These are phyloP conservation scores for Spodoptera frugiperda DNA, from an alignment of 1,140 invertebrate species.

Conservation along the genomic window DNA sequence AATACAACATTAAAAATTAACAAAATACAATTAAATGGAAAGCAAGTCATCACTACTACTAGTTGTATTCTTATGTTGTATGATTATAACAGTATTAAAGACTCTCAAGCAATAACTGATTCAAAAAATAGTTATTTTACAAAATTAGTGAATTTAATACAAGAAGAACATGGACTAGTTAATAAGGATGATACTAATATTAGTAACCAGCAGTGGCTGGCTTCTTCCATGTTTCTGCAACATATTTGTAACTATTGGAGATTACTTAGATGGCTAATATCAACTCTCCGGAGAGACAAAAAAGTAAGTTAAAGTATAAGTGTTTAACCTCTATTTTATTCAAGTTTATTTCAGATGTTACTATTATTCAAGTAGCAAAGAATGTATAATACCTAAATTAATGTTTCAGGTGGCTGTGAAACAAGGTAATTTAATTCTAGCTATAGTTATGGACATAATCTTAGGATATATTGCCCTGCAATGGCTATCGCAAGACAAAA, in stretches of 20 bases:
- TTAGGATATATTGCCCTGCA: constrained; percentile 87
- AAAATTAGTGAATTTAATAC: constrained; percentile 64
- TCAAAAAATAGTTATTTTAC: constrained; percentile 60
- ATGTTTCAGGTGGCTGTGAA: constrained; percentile 85
- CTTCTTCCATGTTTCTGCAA: constrained; percentile 73
- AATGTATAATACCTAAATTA: too few relatives aligned
- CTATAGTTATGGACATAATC: constrained; percentile 87
- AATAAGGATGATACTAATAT: constrained; percentile 45
- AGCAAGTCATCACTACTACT: constrained; percentile 48
- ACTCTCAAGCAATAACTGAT: constrained; percentile 66
- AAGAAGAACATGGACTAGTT: constrained; percentile 54
- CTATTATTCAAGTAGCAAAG: too few relatives aligned
- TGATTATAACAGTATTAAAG: constrained; percentile 68
- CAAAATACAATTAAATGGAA: constrained; percentile 62
- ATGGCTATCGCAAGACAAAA: constrained; percentile 83
- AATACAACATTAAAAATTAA: constrained; percentile 53
- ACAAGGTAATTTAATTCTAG: constrained; percentile 87
- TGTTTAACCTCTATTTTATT: too few relatives aligned
- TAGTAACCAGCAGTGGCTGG: constrained; percentile 61
- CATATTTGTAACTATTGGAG: constrained; percentile 73
- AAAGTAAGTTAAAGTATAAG: constrained; percentile 61
- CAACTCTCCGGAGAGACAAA: constrained; percentile 62
- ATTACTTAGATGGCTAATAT: constrained; percentile 68
- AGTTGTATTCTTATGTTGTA: constrained; percentile 70
- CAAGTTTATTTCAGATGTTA: too few relatives aligned